phyloP scores from a whole-genome alignment of 2,888 invertebrate species.

The Chironomus tentans region DNA sequence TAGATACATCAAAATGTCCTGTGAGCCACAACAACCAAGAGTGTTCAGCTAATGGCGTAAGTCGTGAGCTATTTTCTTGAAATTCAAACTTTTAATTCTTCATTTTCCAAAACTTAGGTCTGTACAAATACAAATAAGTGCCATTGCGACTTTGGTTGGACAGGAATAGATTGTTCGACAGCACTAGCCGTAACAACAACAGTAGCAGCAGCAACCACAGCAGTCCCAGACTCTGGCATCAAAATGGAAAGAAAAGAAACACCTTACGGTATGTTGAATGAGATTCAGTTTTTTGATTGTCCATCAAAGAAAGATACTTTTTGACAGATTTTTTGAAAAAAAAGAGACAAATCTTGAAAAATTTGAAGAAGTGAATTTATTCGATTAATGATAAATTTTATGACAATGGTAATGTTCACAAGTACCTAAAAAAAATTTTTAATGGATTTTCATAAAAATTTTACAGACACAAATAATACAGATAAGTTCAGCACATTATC shows the following conservation, averaged over 20 bases:
- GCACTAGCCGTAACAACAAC: conserved; percentile 55
- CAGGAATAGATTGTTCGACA: conserved; percentile 78
- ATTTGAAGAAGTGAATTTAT: too few species aligned
- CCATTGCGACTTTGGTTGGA: conserved; percentile 82
- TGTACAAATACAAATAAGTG: conserved; percentile 91
- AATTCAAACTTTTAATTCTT: too few species aligned
- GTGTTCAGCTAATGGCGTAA: conserved; percentile 93
- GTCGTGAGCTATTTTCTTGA: conserved; percentile 42
- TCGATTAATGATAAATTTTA: not conserved
- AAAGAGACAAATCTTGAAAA: not conserved
- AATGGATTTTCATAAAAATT: not conserved
- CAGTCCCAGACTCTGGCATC: conserved; percentile 47
- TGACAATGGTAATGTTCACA: conserved; percentile 22
- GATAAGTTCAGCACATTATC: conserved; percentile 80
- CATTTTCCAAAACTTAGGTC: conserved; percentile 46
- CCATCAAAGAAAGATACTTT: not conserved
- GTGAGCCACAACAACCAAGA: conserved; percentile 78
- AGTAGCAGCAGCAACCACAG: conserved; percentile 43
- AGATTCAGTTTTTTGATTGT: not conserved
- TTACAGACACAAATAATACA: conserved; percentile 64
- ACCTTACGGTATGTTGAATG: conserved; percentile 71
- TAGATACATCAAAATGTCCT: conserved; percentile 82
- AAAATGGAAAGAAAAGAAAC: conserved; percentile 82
- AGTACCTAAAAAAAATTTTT: not conserved
- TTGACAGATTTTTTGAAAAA: not conserved